A percentile compares a stretch with the other conserved stretches of the same genome.
phyloP scores from a whole-genome alignment of 2,113 vertebrate genomes.

The Cisticola juncidis region DNA sequence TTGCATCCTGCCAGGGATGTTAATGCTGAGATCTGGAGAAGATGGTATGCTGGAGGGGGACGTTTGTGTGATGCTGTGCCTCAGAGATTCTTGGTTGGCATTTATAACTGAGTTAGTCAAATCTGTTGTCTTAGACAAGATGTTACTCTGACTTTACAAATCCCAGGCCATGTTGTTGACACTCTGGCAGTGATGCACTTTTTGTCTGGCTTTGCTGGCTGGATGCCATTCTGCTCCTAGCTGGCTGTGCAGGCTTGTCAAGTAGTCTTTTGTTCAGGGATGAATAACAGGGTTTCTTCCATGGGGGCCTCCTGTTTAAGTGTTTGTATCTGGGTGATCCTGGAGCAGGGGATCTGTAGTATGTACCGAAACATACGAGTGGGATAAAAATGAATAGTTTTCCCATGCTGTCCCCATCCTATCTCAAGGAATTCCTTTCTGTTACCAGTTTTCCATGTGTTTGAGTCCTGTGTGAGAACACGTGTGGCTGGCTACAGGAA shows the following conservation, averaged over 20 bases:
- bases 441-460: neutral
- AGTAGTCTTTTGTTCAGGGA: neutral
- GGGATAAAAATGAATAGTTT: neutral
- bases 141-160: neutral
- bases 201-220: neutral
- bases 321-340: neutral
- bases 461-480: neutral
- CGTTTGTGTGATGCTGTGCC: neutral
- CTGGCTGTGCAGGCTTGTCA: neutral
- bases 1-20: neutral
- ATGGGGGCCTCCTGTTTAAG: neutral
- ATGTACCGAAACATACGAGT: neutral
- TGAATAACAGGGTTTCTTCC: neutral
- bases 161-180: neutral
- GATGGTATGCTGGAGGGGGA: fast-evolving
- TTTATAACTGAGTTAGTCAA: neutral
- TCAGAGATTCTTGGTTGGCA: neutral
- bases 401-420: neutral
- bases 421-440: neutral
- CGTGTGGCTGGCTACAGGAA: neutral
- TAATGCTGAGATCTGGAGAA: neutral
- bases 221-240: neutral
- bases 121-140: neutral
- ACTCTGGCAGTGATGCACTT: neutral
- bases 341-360: neutral